Base-by-base conservation (phyloP, 2,888 invertebrate species). In the Apamea monoglypha region DNA sequence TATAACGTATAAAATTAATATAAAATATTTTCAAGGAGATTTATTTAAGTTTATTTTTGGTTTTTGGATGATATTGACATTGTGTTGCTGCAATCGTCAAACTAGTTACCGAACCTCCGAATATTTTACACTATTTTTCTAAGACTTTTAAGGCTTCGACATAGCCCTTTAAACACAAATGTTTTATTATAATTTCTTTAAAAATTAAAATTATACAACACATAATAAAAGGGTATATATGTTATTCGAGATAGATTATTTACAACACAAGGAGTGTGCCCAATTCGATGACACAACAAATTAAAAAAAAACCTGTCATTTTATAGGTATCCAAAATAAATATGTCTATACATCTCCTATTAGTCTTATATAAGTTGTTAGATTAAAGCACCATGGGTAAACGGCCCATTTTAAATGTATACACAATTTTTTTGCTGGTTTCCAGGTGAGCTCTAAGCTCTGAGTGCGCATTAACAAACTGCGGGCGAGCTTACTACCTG, bases 301-400 rank as follows among this genome's bases (percentile, higher is more conserved):
- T 50, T 18, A 1, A n/a, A 21, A 56, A 29, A 72, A 32, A 21
- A 6, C 1, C n/a, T 59, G 14, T 32, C 8, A 6, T n/a, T 47
- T 77, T 61, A 25, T 40, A 56, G 5, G 5, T 40, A 40, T 18
- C 18, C 5, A 21, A 47, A 76, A 76, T 78, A 64, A 64, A 50
- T 29, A 50, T 50, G 14, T 1, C 4, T 50, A 40, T 18, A 21
- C 4, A 53, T 64, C 10, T 56, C 3, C 10, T 53, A 67, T 21
- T 32, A 32, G 4, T 79, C 8, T 64, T 44, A 77, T n/a, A 29
- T 53, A 21, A 64, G 29, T 63, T 44, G 7, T 44, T 44, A 64
- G 3, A 32, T 18, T 47, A 59, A 32, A 80, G 77, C 77, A 78
- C 80, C 80, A 36, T 16, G 47, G 16, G 32, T 80, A 21, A 32